Evolutionary conservation across 2,113 vertebrate species (phyloP), one percentile per base, ranked within the genome.

Genomic region (Salvelinus sp.): DNA sequence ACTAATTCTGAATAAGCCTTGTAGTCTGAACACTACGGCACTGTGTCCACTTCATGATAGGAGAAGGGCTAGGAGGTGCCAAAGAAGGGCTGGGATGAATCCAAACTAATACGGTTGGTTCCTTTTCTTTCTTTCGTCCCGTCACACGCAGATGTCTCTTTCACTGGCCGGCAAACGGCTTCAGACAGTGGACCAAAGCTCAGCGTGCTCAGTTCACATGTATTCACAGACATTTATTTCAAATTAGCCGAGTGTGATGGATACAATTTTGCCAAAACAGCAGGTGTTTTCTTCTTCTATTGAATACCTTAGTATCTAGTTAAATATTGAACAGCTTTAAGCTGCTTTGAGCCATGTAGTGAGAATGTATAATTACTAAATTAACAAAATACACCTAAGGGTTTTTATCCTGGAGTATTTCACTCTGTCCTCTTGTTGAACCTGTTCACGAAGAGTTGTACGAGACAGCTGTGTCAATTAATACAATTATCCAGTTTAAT

Each of bases 21-120:
- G 76, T 79, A 38, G 75, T 71, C 44, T 7, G 75, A 80, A 86
- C 82, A 86, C 75, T 74, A 62, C 6, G 38, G 57, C 57, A 72
- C 70, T 82, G 77, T 84, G 76, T 75, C 7, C 14, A 72, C 64
- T 65, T 22, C 18, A 30, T 28, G 62, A 50, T 76, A 20, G 60
- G 18, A 54, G 27, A 6, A 18, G 13, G 27, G 16, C 50, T 18
- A 54, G 48, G 48, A 54, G 3, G 48, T 70, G 47, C 28, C 63
- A n/a, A 69, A 38, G 27, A 47, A 80, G 64, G 7, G 28, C 72
- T 76, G 54, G 76, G 73, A 69, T 74, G 38, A 69, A 63, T 54
- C 70, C 64, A 60, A 23, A 60, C 73, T 73, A 18, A 50, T 9
- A 48, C 66, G 48, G 38, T 44, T 48, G 58, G 20, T 63, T 33